These are phyloP conservation scores for Ispidina picta DNA, from an alignment of 2,797 vertebrate genomes.

Conservation along the genomic window DNA sequence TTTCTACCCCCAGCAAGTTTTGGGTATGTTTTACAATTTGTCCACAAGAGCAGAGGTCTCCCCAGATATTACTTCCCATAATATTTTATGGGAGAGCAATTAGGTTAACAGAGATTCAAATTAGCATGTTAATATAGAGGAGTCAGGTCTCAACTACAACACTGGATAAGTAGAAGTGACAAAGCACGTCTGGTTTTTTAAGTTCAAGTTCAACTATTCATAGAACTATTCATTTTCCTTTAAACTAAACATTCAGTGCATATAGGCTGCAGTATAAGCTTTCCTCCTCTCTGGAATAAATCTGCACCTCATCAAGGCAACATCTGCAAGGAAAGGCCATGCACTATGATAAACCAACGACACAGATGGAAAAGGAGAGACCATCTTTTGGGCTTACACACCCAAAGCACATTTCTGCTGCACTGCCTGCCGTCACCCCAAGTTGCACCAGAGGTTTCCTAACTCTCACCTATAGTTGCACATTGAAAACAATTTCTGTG, in stretches of 20 bases:
- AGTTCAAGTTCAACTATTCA: neutral
- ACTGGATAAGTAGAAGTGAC: neutral
- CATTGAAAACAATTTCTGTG: neutral
- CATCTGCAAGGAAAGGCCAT: neutral
- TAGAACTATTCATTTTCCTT: neutral
- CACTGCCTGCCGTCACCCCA: neutral
- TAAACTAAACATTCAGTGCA: neutral
- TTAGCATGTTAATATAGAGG: neutral
- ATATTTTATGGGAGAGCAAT: neutral
- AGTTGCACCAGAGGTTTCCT: neutral
- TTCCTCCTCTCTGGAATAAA: neutral
- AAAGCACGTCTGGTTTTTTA: neutral
- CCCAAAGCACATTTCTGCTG: neutral
- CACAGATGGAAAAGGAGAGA: neutral
- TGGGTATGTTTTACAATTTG: neutral
- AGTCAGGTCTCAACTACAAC: neutral
- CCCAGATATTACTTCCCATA: neutral
- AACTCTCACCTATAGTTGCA: neutral
- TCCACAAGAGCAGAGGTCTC: neutral
- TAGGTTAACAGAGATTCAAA: neutral
- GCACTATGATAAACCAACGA: neutral
- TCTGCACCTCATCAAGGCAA: neutral
- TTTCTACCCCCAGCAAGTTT: neutral
- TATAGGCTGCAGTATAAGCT: neutral
- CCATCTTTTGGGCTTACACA: neutral